Evolutionary conservation across 2,888 invertebrate genomes (phyloP).

Genomic region (Drosophila macrospina): DNA sequence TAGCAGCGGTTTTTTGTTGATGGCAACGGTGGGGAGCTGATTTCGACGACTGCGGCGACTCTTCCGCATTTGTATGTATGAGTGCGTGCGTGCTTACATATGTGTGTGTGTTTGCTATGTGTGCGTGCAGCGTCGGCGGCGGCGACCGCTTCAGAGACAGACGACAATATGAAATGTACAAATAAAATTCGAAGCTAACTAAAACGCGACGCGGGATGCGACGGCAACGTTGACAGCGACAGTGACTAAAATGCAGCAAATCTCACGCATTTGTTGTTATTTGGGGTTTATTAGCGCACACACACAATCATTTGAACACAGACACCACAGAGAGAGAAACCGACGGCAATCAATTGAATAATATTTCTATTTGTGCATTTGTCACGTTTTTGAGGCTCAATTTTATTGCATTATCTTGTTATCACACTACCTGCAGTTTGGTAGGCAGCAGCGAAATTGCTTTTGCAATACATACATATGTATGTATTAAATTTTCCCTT

Average conservation of each 20-base stretch:
- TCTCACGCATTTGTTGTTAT: slow-evolving; percentile 55
- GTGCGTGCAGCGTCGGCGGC: slow-evolving; percentile 31
- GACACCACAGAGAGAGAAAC: slow-evolving; percentile 34
- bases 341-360: slow-evolving; percentile 68
- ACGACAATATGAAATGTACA: slow-evolving; percentile 39
- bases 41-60: slow-evolving; percentile 35
- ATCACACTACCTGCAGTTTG: slow-evolving; percentile 56
- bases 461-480: slow-evolving; percentile 47
- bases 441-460: slow-evolving; percentile 31
- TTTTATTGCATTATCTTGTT: slow-evolving; percentile 63
- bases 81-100: slow-evolving; percentile 18
- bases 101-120: slow-evolving; percentile 23
- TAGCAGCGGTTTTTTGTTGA: slow-evolving; percentile 34
- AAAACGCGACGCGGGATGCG: slow-evolving; percentile 44
- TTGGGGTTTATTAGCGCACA: slow-evolving; percentile 59
- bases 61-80: slow-evolving; percentile 65
- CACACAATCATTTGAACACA: slow-evolving; percentile 35
- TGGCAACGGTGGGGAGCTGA: slow-evolving; percentile 20
- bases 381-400: slow-evolving; percentile 51
- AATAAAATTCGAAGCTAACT: slow-evolving; percentile 45
- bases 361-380: slow-evolving; percentile 59
- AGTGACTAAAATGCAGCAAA: slow-evolving; percentile 61
- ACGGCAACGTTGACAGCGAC: slow-evolving; percentile 39
- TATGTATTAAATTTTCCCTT: slow-evolving; percentile 47
- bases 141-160: slow-evolving; percentile 22